Evolutionary conservation across 2,797 vertebrate genomes (phyloP).

Genomic region (Masticophis lateralis): DNA sequence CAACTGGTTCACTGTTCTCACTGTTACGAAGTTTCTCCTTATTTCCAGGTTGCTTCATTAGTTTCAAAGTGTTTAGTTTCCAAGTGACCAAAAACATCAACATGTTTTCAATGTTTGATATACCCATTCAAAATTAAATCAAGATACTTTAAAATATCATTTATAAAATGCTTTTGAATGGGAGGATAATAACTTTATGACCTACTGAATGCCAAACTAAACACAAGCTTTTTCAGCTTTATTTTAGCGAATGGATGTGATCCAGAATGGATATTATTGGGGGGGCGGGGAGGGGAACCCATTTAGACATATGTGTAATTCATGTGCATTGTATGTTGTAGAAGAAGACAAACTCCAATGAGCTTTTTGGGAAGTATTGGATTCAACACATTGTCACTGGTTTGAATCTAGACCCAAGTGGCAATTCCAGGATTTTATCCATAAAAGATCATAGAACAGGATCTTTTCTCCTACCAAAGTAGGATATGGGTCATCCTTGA

Average conservation of each 20-base stretch:
- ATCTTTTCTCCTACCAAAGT: not conserved
- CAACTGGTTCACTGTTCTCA: too few species aligned
- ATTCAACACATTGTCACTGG: not conserved
- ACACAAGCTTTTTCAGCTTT: not conserved
- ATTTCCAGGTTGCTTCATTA: too few species aligned
- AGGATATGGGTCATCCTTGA: not conserved
- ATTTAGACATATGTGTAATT: not conserved
- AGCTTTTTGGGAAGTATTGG: not conserved
- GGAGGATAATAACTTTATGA: not conserved
- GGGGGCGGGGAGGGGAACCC: rapidly evolving
- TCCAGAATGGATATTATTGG: not conserved
- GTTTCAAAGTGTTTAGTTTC: too few species aligned
- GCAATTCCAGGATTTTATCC: not conserved
- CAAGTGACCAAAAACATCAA: not conserved
- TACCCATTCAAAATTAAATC: not conserved
- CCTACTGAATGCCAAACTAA: not conserved
- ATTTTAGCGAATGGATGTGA: not conserved
- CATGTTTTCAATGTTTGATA: not conserved
- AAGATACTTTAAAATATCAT: not conserved
- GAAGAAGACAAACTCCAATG: not conserved
- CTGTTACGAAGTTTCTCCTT: too few species aligned
- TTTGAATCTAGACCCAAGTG: not conserved
- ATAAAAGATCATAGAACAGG: not conserved
- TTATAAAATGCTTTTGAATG: not conserved
- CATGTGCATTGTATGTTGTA: not conserved